Evolutionary conservation across 2,113 vertebrate genomes (phyloP).

Genomic region (Oostethus manadensis): DNA sequence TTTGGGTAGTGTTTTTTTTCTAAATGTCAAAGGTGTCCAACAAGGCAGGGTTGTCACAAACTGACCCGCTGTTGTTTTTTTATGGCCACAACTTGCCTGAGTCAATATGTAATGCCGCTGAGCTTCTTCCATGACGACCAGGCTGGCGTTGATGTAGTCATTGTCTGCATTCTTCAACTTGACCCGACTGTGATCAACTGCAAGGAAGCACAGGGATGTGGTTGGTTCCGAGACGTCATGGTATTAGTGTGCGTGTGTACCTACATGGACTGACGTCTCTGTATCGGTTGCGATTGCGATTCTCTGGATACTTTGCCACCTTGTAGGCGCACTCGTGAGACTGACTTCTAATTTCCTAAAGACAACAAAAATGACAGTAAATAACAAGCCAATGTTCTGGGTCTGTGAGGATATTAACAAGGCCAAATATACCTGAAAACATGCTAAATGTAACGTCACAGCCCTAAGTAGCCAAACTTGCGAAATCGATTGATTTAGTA

Average conservation of each 20-base stretch:
- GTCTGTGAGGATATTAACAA: background rate
- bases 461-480: background rate
- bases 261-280: slow-evolving; percentile 98
- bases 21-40: too few relatives aligned
- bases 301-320: slow-evolving; percentile 94
- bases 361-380: slow-evolving; percentile 10
- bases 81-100: slow-evolving; percentile 74
- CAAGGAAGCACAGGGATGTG: background rate
- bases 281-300: slow-evolving; percentile 95
- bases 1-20: too few relatives aligned
- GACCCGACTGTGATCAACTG: slow-evolving; percentile 96
- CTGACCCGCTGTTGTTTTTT: background rate
- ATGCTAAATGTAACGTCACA: background rate
- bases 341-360: slow-evolving; percentile 90
- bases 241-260: slow-evolving; percentile 51
- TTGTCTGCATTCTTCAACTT: slow-evolving; percentile 88
- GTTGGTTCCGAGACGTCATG: background rate
- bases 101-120: slow-evolving; percentile 92
- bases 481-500: background rate
- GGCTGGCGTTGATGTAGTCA: slow-evolving; percentile 96
- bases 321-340: slow-evolving; percentile 88
- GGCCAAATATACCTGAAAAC: background rate
- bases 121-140: slow-evolving; percentile 88
- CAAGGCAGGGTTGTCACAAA: background rate
- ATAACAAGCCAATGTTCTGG: background rate